Evolutionary conservation across 2,113 vertebrate species (phyloP).

Genomic region (Rhinogobius similis): DNA sequence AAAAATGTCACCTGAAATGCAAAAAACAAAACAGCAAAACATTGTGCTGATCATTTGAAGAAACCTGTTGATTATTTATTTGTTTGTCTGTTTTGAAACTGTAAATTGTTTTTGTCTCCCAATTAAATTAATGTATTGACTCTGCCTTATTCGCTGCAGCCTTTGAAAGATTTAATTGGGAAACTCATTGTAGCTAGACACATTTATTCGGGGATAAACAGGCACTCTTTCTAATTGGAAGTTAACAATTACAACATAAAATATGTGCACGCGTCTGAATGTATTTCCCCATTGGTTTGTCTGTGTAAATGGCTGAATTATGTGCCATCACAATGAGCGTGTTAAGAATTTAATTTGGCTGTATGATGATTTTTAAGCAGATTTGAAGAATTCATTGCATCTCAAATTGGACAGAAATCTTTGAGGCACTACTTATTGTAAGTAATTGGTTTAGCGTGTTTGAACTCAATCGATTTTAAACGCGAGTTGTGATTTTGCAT

Average conservation of each 20-base stretch:
- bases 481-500: too few species aligned
- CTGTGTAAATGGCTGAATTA: slow-evolving; percentile 14
- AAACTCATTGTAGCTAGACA: slow-evolving; percentile 33
- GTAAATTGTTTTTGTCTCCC: slow-evolving; percentile 26
- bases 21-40: too few species aligned
- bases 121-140: slow-evolving; percentile 38
- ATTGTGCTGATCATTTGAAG: neutral
- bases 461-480: too few species aligned
- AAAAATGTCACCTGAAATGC: too few species aligned
- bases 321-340: too few species aligned
- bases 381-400: neutral
- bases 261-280: slow-evolving; percentile 7
- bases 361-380: slow-evolving; percentile 9
- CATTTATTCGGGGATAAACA: slow-evolving; percentile 45
- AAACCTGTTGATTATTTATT: neutral
- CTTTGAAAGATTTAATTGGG: slow-evolving; percentile 48
- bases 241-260: slow-evolving; percentile 38
- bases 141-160: slow-evolving; percentile 21
- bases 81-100: slow-evolving; percentile 3
- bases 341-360: too few species aligned
- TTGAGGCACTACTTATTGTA: too few species aligned
- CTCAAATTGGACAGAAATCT: too few species aligned
- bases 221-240: slow-evolving; percentile 43
- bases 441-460: too few species aligned
- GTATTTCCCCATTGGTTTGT: slow-evolving; percentile 5